Evolutionary conservation across 1,140 invertebrate species (phyloP).

Genomic region (Drosophila aff.): DNA sequence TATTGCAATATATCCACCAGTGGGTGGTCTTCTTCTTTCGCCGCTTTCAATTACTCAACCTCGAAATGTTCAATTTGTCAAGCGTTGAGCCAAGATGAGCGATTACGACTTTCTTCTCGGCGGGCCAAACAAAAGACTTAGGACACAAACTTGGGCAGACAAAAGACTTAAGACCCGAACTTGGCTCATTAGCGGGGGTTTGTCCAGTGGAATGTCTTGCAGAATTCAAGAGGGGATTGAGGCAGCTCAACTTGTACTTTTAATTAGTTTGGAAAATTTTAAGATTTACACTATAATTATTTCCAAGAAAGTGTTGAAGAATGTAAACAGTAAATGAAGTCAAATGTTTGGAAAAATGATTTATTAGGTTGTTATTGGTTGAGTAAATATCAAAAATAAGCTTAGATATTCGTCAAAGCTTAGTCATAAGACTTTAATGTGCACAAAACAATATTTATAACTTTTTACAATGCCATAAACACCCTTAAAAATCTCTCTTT

Average conservation of each 20-base stretch:
- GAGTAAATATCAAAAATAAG: background rate
- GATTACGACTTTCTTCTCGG: constrained; percentile 46
- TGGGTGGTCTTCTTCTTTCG: constrained; percentile 29
- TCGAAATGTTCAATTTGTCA: constrained; percentile 48
- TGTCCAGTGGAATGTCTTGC: constrained; percentile 13
- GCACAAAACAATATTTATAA: background rate
- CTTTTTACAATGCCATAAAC: background rate
- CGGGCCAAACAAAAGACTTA: constrained; percentile 59
- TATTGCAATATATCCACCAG: background rate
- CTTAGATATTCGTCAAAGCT: background rate
- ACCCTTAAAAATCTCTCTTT: background rate
- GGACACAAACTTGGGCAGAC: constrained; percentile 44
- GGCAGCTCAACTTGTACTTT: background rate
- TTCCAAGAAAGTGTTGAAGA: background rate
- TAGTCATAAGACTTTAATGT: background rate
- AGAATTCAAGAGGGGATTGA: constrained; percentile 9
- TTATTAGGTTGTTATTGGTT: background rate
- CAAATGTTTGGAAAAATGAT: background rate
- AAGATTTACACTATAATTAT: background rate
- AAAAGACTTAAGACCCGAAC: constrained; percentile 59
- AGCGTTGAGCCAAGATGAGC: constrained; percentile 21
- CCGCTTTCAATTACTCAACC: constrained; percentile 54
- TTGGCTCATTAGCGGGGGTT: constrained; percentile 31
- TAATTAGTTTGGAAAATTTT: constrained; percentile 16
- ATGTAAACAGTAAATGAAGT: background rate